Conservation (phyloP, 1,140 invertebrate species). For the Philopotamus ludificatus region DNA sequence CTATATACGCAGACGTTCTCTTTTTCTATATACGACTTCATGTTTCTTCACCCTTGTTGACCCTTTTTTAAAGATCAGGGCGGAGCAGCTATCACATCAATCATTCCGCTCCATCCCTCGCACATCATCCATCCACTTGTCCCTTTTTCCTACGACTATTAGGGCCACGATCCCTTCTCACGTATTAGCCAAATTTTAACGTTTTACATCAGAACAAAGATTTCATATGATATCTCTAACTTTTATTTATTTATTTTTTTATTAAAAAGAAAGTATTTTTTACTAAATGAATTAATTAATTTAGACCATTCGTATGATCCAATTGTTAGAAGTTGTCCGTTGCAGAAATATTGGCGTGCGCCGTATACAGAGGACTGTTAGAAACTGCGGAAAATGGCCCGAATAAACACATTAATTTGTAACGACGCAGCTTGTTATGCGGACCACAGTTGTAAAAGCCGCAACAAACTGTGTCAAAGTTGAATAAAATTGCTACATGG, state of each 20-base stretch:
- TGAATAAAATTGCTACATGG: conserved; percentile 7
- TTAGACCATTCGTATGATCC: background rate
- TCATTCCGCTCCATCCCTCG: conserved; percentile 4
- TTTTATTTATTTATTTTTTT: background rate
- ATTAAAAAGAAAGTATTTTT: background rate
- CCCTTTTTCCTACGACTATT: background rate
- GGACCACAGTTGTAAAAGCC: conserved; percentile 4
- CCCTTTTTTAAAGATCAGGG: conserved; percentile 11
- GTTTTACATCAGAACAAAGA: background rate
- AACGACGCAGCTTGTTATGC: conserved; percentile 20
- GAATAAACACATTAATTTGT: conserved; percentile 25
- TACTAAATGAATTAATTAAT: background rate
- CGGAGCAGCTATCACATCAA: conserved; percentile 2
- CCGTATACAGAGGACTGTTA: background rate
- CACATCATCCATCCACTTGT: conserved; percentile 8
- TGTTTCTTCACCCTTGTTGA: background rate
- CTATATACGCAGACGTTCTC: too few relatives aligned
- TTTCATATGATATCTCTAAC: background rate
- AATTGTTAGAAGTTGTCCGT: background rate
- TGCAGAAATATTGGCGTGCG: background rate
- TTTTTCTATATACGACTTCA: background rate
- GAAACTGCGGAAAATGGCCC: conserved; percentile 11
- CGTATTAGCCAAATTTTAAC: background rate
- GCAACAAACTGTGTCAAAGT: conserved; percentile 25
- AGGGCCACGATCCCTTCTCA: background rate